Evolutionary conservation across 2,113 vertebrate genomes (phyloP).

Genomic region (Zosterops japonicus): DNA sequence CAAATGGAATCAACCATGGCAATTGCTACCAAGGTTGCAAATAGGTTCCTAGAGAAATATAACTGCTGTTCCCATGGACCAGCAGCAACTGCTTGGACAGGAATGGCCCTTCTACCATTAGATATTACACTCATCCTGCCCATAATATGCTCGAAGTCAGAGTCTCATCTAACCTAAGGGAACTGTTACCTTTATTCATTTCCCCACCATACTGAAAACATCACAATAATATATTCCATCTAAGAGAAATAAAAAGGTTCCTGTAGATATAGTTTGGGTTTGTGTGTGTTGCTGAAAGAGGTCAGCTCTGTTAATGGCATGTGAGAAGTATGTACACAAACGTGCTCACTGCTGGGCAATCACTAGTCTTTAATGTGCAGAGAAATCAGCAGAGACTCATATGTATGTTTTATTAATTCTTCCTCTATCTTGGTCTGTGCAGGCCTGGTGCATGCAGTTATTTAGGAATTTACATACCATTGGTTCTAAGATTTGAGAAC

Average conservation of each 20-base stretch:
- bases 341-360: not conserved
- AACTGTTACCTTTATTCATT: not conserved
- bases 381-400: constrained; percentile 21
- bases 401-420: constrained; percentile 39
- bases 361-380: not conserved
- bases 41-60: not conserved
- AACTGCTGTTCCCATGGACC: not conserved
- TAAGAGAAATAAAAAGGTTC: constrained; percentile 19
- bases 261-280: not conserved
- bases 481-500: constrained; percentile 33
- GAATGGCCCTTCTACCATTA: not conserved
- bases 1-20: not conserved
- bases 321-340: not conserved
- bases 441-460: constrained; percentile 19
- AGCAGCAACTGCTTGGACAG: not conserved
- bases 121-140: not conserved
- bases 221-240: not conserved
- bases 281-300: not conserved
- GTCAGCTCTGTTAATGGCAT: not conserved
- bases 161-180: not conserved
- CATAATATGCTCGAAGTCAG: not conserved
- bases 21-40: not conserved
- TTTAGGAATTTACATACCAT: constrained; percentile 18
- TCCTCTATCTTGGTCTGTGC: constrained; percentile 17
- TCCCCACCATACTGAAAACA: not conserved